A percentile compares a stretch with the other conserved stretches of the same genome.
Evolutionary conservation across 2,797 vertebrate species (phyloP).

Genomic region (Sebastes kiyomatsui): DNA sequence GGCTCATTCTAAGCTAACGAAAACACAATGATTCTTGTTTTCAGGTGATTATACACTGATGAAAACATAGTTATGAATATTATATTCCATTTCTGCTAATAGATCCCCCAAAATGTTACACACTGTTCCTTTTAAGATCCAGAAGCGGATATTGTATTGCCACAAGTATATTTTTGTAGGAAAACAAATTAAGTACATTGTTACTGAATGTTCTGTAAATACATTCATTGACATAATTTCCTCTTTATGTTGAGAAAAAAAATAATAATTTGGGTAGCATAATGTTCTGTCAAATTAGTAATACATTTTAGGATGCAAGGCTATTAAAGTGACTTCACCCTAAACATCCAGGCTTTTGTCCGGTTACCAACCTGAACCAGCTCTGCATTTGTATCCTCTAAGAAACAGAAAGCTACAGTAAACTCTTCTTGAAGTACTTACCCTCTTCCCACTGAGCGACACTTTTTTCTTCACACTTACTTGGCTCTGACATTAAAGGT

Average conservation of each 20-base stretch:
- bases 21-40: too few relatives aligned
- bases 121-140: neutral
- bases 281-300: neutral
- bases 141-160: neutral
- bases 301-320: neutral
- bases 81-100: too few relatives aligned
- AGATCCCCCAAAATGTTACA: too few relatives aligned
- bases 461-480: neutral
- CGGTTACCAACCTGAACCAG: neutral
- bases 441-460: neutral
- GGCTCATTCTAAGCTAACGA: fast-evolving
- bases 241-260: neutral
- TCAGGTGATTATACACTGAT: too few relatives aligned
- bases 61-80: too few relatives aligned
- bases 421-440: neutral
- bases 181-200: neutral
- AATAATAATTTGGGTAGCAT: neutral
- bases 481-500: neutral
- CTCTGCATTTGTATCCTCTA: neutral
- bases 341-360: neutral
- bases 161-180: neutral
- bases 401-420: neutral
- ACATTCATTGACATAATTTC: neutral
- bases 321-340: neutral
- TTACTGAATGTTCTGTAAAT: neutral